Conservation (phyloP, 2,888 invertebrate species). For the Ormyrus thymus region DNA sequence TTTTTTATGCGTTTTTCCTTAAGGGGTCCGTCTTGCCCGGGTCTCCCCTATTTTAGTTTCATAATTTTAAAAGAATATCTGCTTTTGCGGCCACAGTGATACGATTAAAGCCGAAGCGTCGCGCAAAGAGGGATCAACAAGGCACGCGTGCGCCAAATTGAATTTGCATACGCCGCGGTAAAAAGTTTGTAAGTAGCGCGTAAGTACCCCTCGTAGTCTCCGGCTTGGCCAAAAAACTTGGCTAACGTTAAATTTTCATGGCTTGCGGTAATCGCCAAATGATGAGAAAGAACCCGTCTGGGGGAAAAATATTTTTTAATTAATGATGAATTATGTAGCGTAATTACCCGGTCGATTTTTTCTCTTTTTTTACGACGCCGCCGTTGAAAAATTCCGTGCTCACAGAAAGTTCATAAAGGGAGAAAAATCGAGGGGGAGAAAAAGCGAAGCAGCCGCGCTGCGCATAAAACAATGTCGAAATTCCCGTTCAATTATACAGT, state of each 20-base stretch:
- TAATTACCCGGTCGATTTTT: constrained; percentile 27
- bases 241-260: constrained; percentile 6
- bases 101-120: constrained; percentile 29
- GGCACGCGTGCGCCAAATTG: background rate
- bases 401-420: constrained; percentile 40
- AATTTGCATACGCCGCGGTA: background rate
- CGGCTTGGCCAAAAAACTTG: background rate
- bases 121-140: background rate
- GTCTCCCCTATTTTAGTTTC: too few species aligned
- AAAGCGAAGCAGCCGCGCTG: background rate
- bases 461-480: constrained; percentile 47
- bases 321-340: constrained; percentile 48
- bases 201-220: background rate
- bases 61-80: too few species aligned
- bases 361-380: background rate
- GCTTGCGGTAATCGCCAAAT: constrained; percentile 19
- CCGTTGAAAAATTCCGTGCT: constrained; percentile 3
- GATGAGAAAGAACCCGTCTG: constrained; percentile 22
- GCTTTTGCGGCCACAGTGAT: background rate
- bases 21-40: too few species aligned
- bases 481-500: constrained; percentile 37
- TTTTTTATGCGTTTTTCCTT: too few species aligned
- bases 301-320: constrained; percentile 40
- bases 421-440: constrained; percentile 27
- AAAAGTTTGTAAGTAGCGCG: background rate